Conservation (phyloP, 2,797 vertebrate genomes). For the Gastrophryne carolinensis region DNA sequence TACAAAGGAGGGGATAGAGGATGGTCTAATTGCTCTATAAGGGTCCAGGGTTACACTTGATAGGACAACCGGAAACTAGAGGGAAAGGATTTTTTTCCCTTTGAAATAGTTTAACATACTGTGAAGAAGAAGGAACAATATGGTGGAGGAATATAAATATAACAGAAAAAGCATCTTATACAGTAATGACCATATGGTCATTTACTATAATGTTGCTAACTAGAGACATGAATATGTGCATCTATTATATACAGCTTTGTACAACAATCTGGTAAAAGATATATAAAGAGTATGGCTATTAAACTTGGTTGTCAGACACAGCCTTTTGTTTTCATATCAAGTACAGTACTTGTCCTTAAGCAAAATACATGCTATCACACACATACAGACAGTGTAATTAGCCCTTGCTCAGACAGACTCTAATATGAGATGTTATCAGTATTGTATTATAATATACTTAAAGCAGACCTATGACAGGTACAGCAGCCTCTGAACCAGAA, state of each 20-base stretch:
- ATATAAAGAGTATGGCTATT: slow-evolving; percentile 67
- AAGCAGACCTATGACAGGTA: too few relatives aligned
- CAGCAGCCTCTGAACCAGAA: too few relatives aligned
- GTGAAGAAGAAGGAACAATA: slow-evolving; percentile 95
- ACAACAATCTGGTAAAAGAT: slow-evolving; percentile 75
- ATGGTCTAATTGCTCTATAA: slow-evolving; percentile 98
- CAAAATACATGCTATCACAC: neutral
- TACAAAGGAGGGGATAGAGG: slow-evolving; percentile 98
- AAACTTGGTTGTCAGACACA: slow-evolving; percentile 63
- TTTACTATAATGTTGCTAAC: slow-evolving; percentile 90
- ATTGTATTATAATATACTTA: too few relatives aligned
- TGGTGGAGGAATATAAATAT: slow-evolving; percentile 95
- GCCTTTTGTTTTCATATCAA: slow-evolving; percentile 53
- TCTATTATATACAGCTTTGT: slow-evolving; percentile 78
- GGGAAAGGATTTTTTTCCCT: slow-evolving; percentile 80
- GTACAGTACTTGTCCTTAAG: slow-evolving; percentile 59
- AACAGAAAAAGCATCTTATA: slow-evolving; percentile 84
- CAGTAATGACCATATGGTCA: slow-evolving; percentile 93
- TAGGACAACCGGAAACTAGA: slow-evolving; percentile 97
- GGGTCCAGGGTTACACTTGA: slow-evolving; percentile 99
- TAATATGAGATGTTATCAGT: too few relatives aligned
- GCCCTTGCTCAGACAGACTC: neutral
- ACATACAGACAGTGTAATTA: neutral
- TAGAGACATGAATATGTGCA: slow-evolving; percentile 79
- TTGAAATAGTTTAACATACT: slow-evolving; percentile 85